Percentiles rank a stretch among this genome's conserved stretches.
Conservation (phyloP, 2,113 vertebrate species). For the Zeus faber region DNA sequence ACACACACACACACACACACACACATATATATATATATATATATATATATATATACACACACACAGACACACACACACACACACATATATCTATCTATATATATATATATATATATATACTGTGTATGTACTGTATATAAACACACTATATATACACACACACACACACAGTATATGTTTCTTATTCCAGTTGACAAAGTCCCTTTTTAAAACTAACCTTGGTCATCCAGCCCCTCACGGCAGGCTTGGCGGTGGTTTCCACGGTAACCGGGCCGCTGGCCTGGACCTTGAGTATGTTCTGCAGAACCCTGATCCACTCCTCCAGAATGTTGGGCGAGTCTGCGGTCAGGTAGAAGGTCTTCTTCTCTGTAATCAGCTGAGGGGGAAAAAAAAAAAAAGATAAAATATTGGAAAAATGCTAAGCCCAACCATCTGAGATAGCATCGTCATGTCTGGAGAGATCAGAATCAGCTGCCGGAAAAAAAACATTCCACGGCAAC, state of each 20-base stretch:
- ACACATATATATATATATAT: no score
- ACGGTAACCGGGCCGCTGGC: conserved; percentile 69
- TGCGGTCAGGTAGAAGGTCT: conserved; percentile 85
- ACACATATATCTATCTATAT: no score
- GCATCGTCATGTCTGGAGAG: conserved; percentile 29
- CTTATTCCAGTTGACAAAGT: not conserved
- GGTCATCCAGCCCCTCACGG: conserved; percentile 85
- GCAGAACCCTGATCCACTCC: conserved; percentile 88
- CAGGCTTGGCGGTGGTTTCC: conserved; percentile 76
- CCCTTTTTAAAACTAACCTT: conserved; percentile 74
- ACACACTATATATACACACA: no score
- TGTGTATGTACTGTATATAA: no score
- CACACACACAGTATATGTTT: no score
- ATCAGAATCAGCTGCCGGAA: conserved; percentile 46
- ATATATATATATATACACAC: no score
- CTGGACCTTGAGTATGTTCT: conserved; percentile 85
- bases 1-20: no score
- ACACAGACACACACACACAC: not conserved
- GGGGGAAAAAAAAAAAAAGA: conserved; percentile 13
- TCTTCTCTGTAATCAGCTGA: conserved; percentile 86
- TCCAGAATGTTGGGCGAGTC: conserved; percentile 90
- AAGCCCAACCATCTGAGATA: conserved; percentile 27
- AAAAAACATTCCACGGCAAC: conserved; percentile 47
- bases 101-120: no score
- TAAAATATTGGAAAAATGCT: conserved; percentile 26